Evolutionary conservation across 2,113 vertebrate genomes (phyloP), one percentile per base, ranked within the genome.

Genomic region (Calyptommatus sinebrachiatus): DNA sequence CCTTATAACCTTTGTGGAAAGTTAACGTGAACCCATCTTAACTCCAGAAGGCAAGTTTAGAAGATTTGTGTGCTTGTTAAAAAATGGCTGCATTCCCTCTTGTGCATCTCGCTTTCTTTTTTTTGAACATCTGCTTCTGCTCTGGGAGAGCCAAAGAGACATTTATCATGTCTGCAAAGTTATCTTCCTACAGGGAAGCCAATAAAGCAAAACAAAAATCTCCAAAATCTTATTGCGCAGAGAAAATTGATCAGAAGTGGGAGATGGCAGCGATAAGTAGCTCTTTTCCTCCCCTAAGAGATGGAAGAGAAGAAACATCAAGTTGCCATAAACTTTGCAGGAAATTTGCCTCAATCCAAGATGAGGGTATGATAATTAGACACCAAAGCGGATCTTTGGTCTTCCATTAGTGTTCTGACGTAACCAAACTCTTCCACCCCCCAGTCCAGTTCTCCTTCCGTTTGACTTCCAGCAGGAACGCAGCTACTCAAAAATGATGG

Each of bases 151-250:
- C 50, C 14, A 67, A 45, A 80, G 77, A 45, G 80, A 12, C 75
- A 65, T 71, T 76, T 83, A 60, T 2, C 75, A 69, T 61, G 67
- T 78, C 76, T 79, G 84, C 41, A 50, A 61, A 84, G 80, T 6
- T 65, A 0, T 60, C 66, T 61, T 29, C 63, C 65, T 46, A 26
- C 21, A 69, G 5, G 24, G 22, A 21, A 31, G 12, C 20, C 1
- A 26, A 45, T 1, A 22, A 45, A 70, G 24, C 9, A 28, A 45
- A 22, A 45, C 18, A 84, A 21, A 45, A 73, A 77, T 35, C 73
- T 35, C 71, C 66, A 4, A 28, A 71, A 60, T 1, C 26, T 68
- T 72, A 8, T 20, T 1, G 0, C 1, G 28, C 50, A 70, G 67
- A 5, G 62, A 70, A 46, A 67, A 41, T 45, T 53, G 18, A 7